Conservation (phyloP, 2,888 invertebrate genomes). For the Parochlus steinenii region DNA sequence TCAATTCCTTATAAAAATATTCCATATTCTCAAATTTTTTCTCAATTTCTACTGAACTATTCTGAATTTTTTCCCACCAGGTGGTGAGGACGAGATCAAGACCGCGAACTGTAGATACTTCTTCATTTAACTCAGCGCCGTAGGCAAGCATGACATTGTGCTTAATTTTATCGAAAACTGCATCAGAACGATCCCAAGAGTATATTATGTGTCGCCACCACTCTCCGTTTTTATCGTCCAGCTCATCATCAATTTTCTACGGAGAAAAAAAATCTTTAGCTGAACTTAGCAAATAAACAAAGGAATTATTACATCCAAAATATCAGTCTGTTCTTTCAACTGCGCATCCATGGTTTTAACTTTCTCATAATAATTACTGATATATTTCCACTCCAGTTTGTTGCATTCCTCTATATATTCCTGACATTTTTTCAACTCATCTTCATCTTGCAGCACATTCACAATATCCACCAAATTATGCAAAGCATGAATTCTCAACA, state of each 20-base stretch:
- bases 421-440: background rate
- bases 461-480: conserved; percentile 40
- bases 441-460: background rate
- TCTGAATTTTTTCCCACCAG: conserved; percentile 21
- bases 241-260: too few species aligned
- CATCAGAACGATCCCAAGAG: background rate
- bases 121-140: background rate
- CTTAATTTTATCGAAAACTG: background rate
- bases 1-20: conserved; percentile 19
- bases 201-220: conserved; percentile 6
- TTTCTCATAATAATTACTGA: conserved; percentile 23
- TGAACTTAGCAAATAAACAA: too few species aligned
- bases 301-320: too few species aligned
- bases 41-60: conserved; percentile 15
- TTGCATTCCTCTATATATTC: conserved; percentile 29
- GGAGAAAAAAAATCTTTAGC: too few species aligned
- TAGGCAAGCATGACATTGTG: background rate
- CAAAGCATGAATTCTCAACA: conserved; percentile 48
- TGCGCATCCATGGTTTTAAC: conserved; percentile 3
- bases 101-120: conserved; percentile 13
- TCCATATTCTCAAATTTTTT: conserved; percentile 19
- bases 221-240: background rate
- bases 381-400: conserved; percentile 39
- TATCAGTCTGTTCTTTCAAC: background rate
- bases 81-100: conserved; percentile 17